Percentiles rank a stretch among this genome's conserved stretches.
phyloP scores from a whole-genome alignment of 2,113 vertebrate species.

The Pelecanus crispus region DNA sequence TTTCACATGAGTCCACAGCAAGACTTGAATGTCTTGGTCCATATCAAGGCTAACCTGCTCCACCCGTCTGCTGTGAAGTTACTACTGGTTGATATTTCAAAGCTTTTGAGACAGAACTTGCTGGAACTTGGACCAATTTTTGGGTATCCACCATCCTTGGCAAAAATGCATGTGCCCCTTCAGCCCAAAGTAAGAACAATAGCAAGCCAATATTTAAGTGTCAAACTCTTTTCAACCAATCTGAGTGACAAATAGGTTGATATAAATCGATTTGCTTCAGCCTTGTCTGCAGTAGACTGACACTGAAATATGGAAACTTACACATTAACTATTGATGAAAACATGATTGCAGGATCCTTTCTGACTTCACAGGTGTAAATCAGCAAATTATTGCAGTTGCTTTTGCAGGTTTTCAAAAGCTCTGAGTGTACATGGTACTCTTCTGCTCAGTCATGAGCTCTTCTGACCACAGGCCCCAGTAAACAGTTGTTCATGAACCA shows the following conservation, averaged over 20 bases:
- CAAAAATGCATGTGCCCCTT: background rate
- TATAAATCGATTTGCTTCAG: background rate
- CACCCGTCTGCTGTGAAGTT: background rate
- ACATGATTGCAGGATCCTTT: background rate
- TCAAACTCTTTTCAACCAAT: background rate
- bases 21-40: background rate
- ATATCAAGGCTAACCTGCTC: background rate
- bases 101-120: background rate
- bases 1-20: background rate
- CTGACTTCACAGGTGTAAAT: background rate
- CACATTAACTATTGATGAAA: background rate
- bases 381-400: background rate
- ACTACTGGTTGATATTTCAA: background rate
- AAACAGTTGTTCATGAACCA: background rate
- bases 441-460: background rate
- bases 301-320: background rate
- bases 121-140: background rate
- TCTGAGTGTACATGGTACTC: background rate
- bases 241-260: background rate
- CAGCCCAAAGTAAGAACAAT: background rate
- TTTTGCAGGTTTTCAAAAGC: background rate
- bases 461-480: background rate
- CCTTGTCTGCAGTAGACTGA: background rate
- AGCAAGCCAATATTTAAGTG: background rate
- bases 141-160: background rate